Conservation (phyloP, 2,888 invertebrate genomes). For the Tachystola acroxantha region DNA sequence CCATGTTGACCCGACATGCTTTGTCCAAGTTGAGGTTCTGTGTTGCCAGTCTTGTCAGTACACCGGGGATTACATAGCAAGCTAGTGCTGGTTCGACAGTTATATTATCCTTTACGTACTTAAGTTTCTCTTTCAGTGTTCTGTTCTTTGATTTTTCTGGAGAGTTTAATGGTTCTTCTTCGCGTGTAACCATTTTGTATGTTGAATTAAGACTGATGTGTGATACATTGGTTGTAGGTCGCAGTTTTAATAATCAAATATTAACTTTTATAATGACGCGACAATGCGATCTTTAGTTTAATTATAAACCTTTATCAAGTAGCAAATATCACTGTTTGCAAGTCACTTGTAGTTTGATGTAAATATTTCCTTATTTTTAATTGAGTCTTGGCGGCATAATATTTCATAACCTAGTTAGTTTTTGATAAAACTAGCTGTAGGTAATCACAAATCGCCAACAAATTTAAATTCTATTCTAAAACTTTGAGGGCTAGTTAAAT, state of each 20-base stretch:
- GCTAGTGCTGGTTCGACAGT: constrained; percentile 82
- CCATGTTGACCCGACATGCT: constrained; percentile 88
- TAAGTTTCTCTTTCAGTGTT: constrained; percentile 60
- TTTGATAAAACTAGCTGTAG: no score
- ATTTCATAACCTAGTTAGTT: no score
- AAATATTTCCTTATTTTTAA: not conserved
- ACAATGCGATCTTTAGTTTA: constrained; percentile 8
- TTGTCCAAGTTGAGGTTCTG: constrained; percentile 91
- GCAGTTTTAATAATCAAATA: constrained; percentile 12
- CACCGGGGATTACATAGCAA: constrained; percentile 80
- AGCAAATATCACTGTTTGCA: constrained; percentile 6
- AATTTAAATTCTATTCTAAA: no score
- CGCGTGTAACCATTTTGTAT: constrained; percentile 37
- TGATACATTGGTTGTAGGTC: not conserved
- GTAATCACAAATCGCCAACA: no score
- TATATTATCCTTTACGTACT: constrained; percentile 73
- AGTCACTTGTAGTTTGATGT: not conserved
- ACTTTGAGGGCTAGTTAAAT: no score
- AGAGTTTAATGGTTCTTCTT: constrained; percentile 47
- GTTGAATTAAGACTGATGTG: constrained; percentile 7
- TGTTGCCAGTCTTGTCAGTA: constrained; percentile 84
- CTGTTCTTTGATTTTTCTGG: constrained; percentile 32
- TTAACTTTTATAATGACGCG: constrained; percentile 13
- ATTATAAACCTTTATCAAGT: constrained; percentile 16
- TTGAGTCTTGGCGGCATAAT: no score